Conservation (phyloP, 2,113 vertebrate genomes). For the Stigmatopora nigra region DNA sequence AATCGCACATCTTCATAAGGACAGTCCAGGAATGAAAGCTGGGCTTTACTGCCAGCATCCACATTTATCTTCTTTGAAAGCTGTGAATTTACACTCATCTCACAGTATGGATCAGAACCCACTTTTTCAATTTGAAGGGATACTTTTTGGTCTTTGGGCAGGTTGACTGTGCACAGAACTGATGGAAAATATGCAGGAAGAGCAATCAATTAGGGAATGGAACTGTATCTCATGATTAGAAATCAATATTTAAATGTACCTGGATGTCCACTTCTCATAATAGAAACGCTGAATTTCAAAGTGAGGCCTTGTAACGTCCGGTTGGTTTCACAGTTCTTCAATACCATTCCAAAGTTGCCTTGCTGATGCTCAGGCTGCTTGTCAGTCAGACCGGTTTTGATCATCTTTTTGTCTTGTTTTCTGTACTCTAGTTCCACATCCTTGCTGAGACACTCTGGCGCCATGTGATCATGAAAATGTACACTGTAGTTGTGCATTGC, state of each 20-base stretch:
- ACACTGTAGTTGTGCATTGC: constrained; percentile 77
- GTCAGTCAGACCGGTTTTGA: constrained; percentile 55
- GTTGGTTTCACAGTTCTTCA: constrained; percentile 80
- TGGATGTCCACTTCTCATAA: constrained; percentile 66
- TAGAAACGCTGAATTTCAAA: constrained; percentile 72
- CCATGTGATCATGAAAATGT: constrained; percentile 62
- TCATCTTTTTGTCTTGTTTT: constrained; percentile 47
- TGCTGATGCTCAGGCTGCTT: constrained; percentile 74
- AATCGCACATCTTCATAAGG: constrained; percentile 69
- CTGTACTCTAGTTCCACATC: constrained; percentile 72
- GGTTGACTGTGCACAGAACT: constrained; percentile 72
- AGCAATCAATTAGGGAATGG: neutral
- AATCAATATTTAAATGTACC: constrained; percentile 34
- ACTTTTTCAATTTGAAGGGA: constrained; percentile 71
- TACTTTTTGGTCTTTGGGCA: constrained; percentile 61
- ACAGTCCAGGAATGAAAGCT: constrained; percentile 81
- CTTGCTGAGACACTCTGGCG: constrained; percentile 74
- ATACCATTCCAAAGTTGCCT: constrained; percentile 78
- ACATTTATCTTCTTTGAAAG: constrained; percentile 68
- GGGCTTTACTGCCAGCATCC: constrained; percentile 55
- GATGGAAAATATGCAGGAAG: neutral
- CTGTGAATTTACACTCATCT: constrained; percentile 72
- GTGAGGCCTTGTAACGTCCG: constrained; percentile 51
- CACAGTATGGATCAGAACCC: constrained; percentile 61
- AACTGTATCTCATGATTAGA: neutral